A percentile compares a stretch with the other conserved stretches of the same genome.
Conservation (phyloP, 2,888 invertebrate species). For the Cataglyphis livida region DNA sequence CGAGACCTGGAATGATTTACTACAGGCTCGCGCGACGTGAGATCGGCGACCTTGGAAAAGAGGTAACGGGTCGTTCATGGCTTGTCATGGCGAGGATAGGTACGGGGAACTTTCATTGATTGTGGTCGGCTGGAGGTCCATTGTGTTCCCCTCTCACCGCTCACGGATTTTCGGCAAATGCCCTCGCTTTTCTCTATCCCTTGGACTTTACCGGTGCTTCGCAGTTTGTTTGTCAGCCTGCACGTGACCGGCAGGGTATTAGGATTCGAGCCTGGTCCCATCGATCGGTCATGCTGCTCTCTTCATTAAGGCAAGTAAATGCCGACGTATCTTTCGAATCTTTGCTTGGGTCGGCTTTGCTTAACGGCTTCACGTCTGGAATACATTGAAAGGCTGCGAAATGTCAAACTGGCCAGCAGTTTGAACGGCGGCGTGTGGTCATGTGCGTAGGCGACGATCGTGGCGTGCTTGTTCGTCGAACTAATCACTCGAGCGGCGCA, state of each 20-base stretch:
- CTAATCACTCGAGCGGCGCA: constrained; percentile 48
- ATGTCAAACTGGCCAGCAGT: constrained; percentile 23
- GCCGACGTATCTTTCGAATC: constrained; percentile 36
- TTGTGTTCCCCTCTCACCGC: constrained; percentile 69
- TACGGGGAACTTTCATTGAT: constrained; percentile 77
- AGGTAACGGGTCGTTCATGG: constrained; percentile 47
- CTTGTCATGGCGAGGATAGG: constrained; percentile 40
- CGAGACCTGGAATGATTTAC: background rate
- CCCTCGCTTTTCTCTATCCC: constrained; percentile 63
- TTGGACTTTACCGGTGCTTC: background rate
- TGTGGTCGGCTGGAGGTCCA: constrained; percentile 75
- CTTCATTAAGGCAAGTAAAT: constrained; percentile 67
- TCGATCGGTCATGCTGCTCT: constrained; percentile 70
- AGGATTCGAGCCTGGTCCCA: constrained; percentile 76
- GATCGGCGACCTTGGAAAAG: constrained; percentile 61
- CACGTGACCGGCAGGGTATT: constrained; percentile 82
- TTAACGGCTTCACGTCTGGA: constrained; percentile 35
- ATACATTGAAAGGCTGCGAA: constrained; percentile 47
- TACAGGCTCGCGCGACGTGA: constrained; percentile 42
- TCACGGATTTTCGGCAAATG: constrained; percentile 69
- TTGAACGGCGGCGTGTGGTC: constrained; percentile 14
- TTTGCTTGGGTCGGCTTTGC: constrained; percentile 27
- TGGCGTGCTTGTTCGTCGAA: constrained; percentile 41
- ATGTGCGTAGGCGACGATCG: constrained; percentile 27
- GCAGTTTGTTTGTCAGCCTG: constrained; percentile 76